Base-by-base conservation (phyloP, 2,797 vertebrate genomes). In the Labeo calbasu region DNA sequence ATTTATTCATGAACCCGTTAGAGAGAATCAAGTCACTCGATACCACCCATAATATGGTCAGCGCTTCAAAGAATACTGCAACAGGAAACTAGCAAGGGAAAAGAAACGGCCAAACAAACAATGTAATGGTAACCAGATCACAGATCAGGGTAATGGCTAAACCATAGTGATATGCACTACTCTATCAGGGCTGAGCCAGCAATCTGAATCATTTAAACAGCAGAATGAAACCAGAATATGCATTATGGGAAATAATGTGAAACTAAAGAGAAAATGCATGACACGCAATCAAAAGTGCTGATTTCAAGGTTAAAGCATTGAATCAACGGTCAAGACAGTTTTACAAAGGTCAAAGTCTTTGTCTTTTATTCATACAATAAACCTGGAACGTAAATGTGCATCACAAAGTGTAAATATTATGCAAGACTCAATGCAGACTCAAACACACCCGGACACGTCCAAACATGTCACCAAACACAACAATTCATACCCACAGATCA, bases 381-480 rank as follows among this genome's bases (percentile, higher is more conserved):
- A 59, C 23, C 6, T 83, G 13, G 50, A 43, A 13, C n/a, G 32
- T 83, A 77, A 83, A 83, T 32, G 50, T 69, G 81, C 50, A 84
- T 70, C 59, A 53, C 12, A 25, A 72, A 23, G 59, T 10, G 53
- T 43, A 19, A 81, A 48, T 14, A 28, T 55, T 36, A 19, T 75
- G 63, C 10, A 59, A 80, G 69, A 68, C 12, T 46, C 53, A 43
- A 36, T 6, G 63, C 53, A 17, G 61, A 63, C 25, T 46, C 19
- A 57, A 65, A 84, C 85, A 83, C 73, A 51, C 57, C 76, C 71
- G 0, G 83, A 79, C 90, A 65, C 40, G 88, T 81, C 32, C 3
- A 70, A 65, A 87, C 89, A 65, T 63, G 89, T 51, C 21, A 15
- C 15, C 19, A 2, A 77, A 68, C 59, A 25, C 48, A 81, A 57